These are phyloP conservation scores for Portevinia maculata DNA, from an alignment of 2,888 invertebrate species.

Conservation along the genomic window DNA sequence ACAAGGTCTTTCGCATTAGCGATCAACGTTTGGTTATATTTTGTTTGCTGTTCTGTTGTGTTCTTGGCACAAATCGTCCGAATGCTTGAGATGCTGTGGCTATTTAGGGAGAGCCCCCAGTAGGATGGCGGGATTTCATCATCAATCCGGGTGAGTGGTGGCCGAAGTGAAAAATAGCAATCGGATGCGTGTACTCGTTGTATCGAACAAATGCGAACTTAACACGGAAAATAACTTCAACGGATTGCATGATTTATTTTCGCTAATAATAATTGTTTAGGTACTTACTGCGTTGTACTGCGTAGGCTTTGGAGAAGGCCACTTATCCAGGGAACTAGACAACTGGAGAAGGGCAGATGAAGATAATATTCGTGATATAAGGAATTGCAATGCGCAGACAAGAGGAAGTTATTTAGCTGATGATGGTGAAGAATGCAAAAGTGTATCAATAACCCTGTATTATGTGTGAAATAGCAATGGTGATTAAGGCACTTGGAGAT, in stretches of 20 bases:
- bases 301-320: slow-evolving; percentile 14
- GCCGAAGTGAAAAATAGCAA: slow-evolving; percentile 50
- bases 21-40: slow-evolving; percentile 28
- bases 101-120: slow-evolving; percentile 19
- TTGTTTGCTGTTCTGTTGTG: not conserved
- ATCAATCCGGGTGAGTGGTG: slow-evolving; percentile 26
- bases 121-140: slow-evolving; percentile 20
- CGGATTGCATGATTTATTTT: slow-evolving; percentile 59
- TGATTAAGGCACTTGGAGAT: slow-evolving; percentile 10
- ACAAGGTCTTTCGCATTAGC: slow-evolving; percentile 67
- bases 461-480: slow-evolving; percentile 47
- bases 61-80: slow-evolving; percentile 48
- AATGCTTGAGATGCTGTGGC: slow-evolving; percentile 45
- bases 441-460: slow-evolving; percentile 61
- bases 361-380: not conserved
- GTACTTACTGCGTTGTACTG: not conserved
- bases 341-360: slow-evolving; percentile 1
- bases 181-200: slow-evolving; percentile 47
- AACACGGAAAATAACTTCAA: slow-evolving; percentile 58
- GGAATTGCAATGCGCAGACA: slow-evolving; percentile 5
- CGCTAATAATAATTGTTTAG: slow-evolving; percentile 61
- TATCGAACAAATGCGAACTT: slow-evolving; percentile 42
- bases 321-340: not conserved
- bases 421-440: slow-evolving; percentile 44
- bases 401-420: slow-evolving; percentile 50